Percentiles rank a stretch among this genome's conserved stretches.
These are phyloP conservation scores for Stenichneumon culpator DNA, from an alignment of 2,888 invertebrate genomes.

Conservation along the genomic window DNA sequence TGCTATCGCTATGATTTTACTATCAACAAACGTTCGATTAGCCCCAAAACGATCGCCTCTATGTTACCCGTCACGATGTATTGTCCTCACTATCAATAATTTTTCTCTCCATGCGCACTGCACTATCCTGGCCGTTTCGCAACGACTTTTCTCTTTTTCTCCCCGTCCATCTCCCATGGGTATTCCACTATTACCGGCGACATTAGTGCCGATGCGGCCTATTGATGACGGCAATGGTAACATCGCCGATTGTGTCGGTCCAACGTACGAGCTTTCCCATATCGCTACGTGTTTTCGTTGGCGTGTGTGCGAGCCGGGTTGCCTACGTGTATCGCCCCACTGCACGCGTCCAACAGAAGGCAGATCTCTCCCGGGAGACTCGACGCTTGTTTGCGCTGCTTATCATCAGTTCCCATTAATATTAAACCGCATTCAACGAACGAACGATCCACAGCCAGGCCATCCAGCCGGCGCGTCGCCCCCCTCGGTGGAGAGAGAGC, in stretches of 20 bases:
- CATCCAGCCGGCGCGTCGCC: constrained; percentile 66
- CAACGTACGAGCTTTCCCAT: constrained; percentile 52
- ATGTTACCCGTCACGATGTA: not conserved
- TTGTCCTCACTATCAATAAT: not conserved
- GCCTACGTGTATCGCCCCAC: constrained; percentile 77
- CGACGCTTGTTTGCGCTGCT: constrained; percentile 85
- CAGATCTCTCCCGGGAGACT: constrained; percentile 85
- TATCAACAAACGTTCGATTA: not conserved
- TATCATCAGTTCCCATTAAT: constrained; percentile 85
- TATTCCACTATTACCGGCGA: constrained; percentile 61
- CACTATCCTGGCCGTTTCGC: not conserved
- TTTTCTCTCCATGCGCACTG: constrained; percentile 3
- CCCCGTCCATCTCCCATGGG: constrained; percentile 44
- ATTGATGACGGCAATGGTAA: constrained; percentile 62
- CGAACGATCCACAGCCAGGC: constrained; percentile 78
- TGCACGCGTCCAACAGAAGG: constrained; percentile 84
- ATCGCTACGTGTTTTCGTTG: constrained; percentile 32
- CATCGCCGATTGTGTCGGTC: constrained; percentile 6
- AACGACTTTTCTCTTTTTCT: constrained; percentile 42
- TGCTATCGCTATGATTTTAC: not conserved
- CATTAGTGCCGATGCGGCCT: constrained; percentile 57
- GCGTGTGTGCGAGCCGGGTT: constrained; percentile 53
- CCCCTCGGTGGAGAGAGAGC: constrained; percentile 53
- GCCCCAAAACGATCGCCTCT: not conserved
- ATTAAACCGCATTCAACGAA: constrained; percentile 85